Conservation (phyloP, 2,888 invertebrate species). For the Xestia ashworthii region DNA sequence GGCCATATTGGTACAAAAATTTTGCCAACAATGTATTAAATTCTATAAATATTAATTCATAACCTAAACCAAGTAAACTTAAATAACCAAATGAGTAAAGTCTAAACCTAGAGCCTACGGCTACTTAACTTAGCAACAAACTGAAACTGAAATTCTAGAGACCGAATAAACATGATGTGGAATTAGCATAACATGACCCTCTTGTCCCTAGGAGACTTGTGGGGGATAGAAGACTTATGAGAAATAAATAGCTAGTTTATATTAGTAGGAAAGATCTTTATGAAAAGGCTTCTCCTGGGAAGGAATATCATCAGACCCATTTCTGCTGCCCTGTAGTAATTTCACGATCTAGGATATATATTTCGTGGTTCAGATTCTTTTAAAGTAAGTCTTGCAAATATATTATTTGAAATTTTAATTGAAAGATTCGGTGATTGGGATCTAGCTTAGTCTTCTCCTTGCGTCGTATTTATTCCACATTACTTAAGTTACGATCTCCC, state of each 20-base stretch:
- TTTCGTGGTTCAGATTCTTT: neutral
- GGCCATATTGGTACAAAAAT: neutral
- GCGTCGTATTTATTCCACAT: neutral
- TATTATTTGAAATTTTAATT: neutral
- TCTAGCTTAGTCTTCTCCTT: neutral
- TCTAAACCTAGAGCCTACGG: neutral
- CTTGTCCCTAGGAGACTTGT: slow-evolving; percentile 18
- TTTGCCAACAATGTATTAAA: neutral
- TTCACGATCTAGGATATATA: neutral
- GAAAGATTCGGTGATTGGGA: neutral
- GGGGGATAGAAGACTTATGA: slow-evolving; percentile 1
- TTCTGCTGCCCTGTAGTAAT: neutral
- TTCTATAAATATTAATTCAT: slow-evolving; percentile 15
- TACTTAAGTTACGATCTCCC: neutral
- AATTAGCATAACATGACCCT: slow-evolving; percentile 45
- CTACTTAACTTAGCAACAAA: slow-evolving; percentile 26
- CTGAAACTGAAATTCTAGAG: slow-evolving; percentile 21
- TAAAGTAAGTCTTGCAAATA: neutral
- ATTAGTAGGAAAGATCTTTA: neutral
- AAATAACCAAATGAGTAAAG: slow-evolving; percentile 36
- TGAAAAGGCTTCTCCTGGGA: neutral
- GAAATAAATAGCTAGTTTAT: slow-evolving; percentile 18
- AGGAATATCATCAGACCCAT: neutral
- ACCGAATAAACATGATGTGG: slow-evolving; percentile 28
- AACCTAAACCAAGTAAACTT: slow-evolving; percentile 12